Evolutionary conservation across 2,888 invertebrate genomes (phyloP).

Genomic region (Cephus pygmeus): DNA sequence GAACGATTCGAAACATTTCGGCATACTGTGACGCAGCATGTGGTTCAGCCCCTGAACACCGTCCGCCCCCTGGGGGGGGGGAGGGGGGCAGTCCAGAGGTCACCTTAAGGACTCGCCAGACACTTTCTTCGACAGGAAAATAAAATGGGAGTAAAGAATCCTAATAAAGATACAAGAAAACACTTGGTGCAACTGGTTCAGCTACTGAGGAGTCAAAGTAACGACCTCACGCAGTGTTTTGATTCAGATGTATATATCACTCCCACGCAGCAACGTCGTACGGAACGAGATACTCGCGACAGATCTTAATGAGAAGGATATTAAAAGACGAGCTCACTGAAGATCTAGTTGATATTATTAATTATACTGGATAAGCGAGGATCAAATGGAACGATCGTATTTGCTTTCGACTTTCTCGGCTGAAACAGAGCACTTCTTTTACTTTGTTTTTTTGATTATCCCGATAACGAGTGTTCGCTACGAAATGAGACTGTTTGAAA

Average conservation of each 20-base stretch:
- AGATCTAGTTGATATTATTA: constrained; percentile 6
- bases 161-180: background rate
- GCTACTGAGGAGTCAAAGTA: background rate
- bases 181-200: background rate
- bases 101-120: background rate
- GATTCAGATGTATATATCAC: background rate
- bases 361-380: background rate
- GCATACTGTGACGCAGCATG: background rate
- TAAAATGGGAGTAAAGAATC: background rate
- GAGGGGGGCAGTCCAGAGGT: background rate
- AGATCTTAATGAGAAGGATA: constrained; percentile 1
- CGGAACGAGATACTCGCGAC: background rate
- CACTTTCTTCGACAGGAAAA: background rate
- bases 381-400: background rate
- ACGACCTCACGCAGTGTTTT: constrained; percentile 1
- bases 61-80: background rate
- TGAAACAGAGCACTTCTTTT: background rate
- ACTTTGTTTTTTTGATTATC: background rate
- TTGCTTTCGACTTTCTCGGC: background rate
- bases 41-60: background rate
- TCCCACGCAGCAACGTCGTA: background rate
- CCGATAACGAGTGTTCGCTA: background rate
- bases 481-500: background rate
- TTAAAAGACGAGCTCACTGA: constrained; percentile 2
- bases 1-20: background rate